Conservation (phyloP, 2,113 vertebrate genomes). For the Cairina moschata region DNA sequence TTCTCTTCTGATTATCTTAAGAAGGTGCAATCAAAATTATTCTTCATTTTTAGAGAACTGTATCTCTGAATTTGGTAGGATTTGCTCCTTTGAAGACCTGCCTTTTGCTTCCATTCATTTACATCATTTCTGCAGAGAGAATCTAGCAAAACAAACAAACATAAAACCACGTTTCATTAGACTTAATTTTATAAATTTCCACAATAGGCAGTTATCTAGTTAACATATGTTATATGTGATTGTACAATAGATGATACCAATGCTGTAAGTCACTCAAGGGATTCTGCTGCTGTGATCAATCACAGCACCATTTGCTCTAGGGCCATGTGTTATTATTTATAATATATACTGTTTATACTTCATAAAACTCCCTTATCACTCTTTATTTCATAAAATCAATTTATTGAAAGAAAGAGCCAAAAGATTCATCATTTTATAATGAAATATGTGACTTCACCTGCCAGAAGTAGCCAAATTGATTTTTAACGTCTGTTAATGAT, state of each 20-base stretch:
- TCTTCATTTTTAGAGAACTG: neutral
- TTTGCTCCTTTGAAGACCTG: slow-evolving; percentile 4
- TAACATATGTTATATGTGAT: slow-evolving; percentile 19
- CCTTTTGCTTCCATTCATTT: neutral
- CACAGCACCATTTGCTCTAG: slow-evolving; percentile 26
- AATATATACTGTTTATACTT: slow-evolving; percentile 46
- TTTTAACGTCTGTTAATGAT: slow-evolving; percentile 65
- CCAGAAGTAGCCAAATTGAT: slow-evolving; percentile 44
- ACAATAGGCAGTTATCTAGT: slow-evolving; percentile 32
- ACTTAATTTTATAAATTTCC: slow-evolving; percentile 30
- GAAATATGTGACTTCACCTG: slow-evolving; percentile 65
- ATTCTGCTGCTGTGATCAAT: slow-evolving; percentile 59
- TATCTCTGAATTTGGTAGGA: neutral
- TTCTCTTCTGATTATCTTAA: slow-evolving; percentile 32
- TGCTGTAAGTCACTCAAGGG: slow-evolving; percentile 6
- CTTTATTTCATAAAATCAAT: slow-evolving; percentile 42
- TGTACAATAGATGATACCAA: neutral
- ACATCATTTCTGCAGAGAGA: slow-evolving; percentile 30
- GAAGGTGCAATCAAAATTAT: slow-evolving; percentile 48
- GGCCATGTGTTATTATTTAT: slow-evolving; percentile 61
- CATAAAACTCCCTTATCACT: slow-evolving; percentile 59
- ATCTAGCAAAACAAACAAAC: neutral
- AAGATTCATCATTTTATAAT: slow-evolving; percentile 51
- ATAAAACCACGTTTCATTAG: neutral
- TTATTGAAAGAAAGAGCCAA: slow-evolving; percentile 56